Evolutionary conservation across 1,140 invertebrate genomes (phyloP).

Genomic region (Zeugodacus cucurbitae): DNA sequence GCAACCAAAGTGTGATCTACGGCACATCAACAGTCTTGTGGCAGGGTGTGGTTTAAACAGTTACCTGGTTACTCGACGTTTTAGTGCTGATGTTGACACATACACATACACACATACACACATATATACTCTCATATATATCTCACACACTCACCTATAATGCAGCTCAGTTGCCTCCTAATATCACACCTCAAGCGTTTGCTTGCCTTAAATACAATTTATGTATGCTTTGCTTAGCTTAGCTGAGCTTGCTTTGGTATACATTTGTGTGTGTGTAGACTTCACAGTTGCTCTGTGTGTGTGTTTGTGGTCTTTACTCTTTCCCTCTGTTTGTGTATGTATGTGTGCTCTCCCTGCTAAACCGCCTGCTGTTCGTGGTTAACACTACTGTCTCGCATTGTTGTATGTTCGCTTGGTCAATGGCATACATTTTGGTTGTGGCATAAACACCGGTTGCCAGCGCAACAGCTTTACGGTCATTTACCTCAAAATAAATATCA

Average conservation of each 20-base stretch:
- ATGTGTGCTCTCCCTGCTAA: not conserved
- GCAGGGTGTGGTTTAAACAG: conserved; percentile 16
- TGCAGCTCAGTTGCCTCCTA: not conserved
- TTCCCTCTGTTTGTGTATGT: not conserved
- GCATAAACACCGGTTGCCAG: conserved; percentile 13
- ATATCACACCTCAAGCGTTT: not conserved
- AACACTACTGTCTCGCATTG: not conserved
- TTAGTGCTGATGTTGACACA: not conserved
- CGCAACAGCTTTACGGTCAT: conserved; percentile 25
- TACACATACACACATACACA: not conserved
- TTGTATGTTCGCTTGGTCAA: not conserved
- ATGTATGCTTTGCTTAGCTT: not conserved
- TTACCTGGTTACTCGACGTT: not conserved
- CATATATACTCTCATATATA: not conserved
- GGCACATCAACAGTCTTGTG: not conserved
- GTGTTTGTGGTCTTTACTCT: not conserved
- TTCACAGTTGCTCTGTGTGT: too few species aligned
- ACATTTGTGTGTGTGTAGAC: not conserved
- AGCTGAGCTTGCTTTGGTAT: not conserved
- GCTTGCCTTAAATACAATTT: not conserved
- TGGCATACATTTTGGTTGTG: conserved; percentile 9
- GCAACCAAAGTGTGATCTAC: conserved; percentile 13
- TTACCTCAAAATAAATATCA: conserved; percentile 17
- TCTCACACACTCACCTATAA: not conserved
- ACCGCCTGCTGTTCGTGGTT: not conserved